Percentiles rank a stretch among this genome's conserved stretches.
Evolutionary conservation across 2,113 vertebrate genomes (phyloP).

Genomic region (Tichodroma muraria): DNA sequence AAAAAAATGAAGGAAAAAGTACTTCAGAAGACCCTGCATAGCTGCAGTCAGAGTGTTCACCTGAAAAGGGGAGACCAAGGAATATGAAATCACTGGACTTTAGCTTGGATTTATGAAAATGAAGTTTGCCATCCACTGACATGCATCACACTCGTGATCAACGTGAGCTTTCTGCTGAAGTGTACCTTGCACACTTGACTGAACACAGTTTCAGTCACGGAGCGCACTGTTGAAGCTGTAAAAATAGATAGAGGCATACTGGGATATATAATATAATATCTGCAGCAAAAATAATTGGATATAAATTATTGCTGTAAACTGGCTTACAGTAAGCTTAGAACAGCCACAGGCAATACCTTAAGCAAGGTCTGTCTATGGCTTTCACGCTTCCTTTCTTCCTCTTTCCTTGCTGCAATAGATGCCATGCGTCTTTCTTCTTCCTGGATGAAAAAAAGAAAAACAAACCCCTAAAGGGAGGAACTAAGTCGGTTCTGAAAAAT

Average conservation of each 20-base stretch:
- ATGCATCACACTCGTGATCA: background rate
- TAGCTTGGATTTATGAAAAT: background rate
- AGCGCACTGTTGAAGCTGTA: background rate
- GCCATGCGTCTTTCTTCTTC: conserved; percentile 97
- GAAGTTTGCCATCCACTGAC: background rate
- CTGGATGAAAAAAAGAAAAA: conserved; percentile 57
- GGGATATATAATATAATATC: background rate
- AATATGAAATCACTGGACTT: background rate
- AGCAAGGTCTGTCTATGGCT: conserved; percentile 88
- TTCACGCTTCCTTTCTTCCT: conserved; percentile 96
- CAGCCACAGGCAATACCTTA: conserved; percentile 76
- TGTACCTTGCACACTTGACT: background rate
- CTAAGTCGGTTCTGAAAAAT: background rate
- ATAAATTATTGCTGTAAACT: background rate
- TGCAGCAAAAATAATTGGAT: background rate
- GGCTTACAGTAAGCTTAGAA: background rate
- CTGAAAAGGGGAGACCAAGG: background rate
- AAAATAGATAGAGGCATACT: background rate
- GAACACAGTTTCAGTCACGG: background rate
- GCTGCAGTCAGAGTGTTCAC: background rate
- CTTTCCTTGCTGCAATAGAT: conserved; percentile 87
- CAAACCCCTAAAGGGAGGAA: background rate
- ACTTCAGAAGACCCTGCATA: background rate
- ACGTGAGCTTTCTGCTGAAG: background rate
- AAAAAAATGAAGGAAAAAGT: background rate